Evolutionary conservation across 2,797 vertebrate genomes (phyloP), one percentile per base, ranked within the genome.

Genomic region (Nyctalus aviator): DNA sequence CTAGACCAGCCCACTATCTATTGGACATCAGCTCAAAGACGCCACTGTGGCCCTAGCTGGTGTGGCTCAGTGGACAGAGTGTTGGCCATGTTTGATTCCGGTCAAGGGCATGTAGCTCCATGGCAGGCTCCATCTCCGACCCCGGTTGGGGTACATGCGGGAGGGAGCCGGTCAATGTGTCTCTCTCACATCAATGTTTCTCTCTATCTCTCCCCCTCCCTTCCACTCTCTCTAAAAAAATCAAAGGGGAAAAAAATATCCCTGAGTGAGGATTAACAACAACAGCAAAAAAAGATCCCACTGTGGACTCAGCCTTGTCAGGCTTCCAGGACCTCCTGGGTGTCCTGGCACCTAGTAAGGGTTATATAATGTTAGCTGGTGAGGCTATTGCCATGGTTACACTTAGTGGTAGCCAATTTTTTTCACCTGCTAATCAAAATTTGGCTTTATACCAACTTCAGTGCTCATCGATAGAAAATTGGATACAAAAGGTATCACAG

Each of bases 351-450:
- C 3, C 25, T 7, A 25, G 5, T 20, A 15, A 95, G 57, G 44
- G 4, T 75, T 64, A 23, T 27, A 23, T 20, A 44, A 21, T n/a
- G 12, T 75, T 35, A 30, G 27, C 1, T 73, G 41, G 8, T 64
- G 37, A 32, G 27, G 23, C 32, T 68, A 8, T 25, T 62, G 23
- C 44, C 46, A n/a, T 9, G 21, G 37, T 55, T 50, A 37, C 21
- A 53, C 14, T 69, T 48, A 53, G 17, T 23, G 78, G 7, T 12
- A 75, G 3, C 23, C 46, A 68, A 92, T 59, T 53, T 83, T 82
- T 92, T 77, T 57, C 12, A 91, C 37, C 64, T 85, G n/a, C 10
- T 44, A 57, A 44, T 69, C 50, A 81, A 93, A 77, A 83, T 30
- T 18, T 81, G 87, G 27, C 79, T 62, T 25, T 25, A 66, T 48